Base-by-base conservation (phyloP, 1,140 invertebrate species). In the Oppia nitens region DNA sequence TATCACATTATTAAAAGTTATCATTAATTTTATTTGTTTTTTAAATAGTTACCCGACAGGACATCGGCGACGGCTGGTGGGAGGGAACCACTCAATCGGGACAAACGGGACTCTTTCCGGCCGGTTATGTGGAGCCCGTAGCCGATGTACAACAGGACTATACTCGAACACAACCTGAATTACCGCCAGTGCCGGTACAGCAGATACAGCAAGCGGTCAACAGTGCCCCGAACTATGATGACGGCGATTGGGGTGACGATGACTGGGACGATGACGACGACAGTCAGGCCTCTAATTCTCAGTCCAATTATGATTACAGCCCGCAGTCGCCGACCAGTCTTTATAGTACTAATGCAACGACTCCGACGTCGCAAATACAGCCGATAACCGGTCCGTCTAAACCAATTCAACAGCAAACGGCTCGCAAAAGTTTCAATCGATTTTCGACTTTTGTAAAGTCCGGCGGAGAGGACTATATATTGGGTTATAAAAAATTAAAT, bases 391-490 rank as follows among this genome's bases (percentile, higher is more conserved):
- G 47, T 32, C 6, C 6, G 6, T 14, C 54, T 28, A 21, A 25
- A 14, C 28, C 27, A 28, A n/a, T 25, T 52, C 60, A 57, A 20
- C 64, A 64, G 47, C 63, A 63, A 45, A 66, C 68, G 23, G 64
- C 70, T 54, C 64, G 83, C 68, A 87, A 84, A 72, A 86, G 81
- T 71, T 79, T 82, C 62, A 84, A 84, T 68, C 52, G 88, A 72
- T 97, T 97, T 78, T 89, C 89, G 20, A 83, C 82, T 23, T 86
- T 93, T 72, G 86, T 87, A 11, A 95, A 95, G 73, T 82, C 84
- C 49, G 87, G 87, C 25, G 84, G 86, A 58, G 90, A 95, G 68
- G 86, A 85, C 60, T 98, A 89, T 71, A 80, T 98, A 62, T 78
- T 96, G 60, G 88, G 85, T 28, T 80, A 81, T 29, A 74, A 78